phyloP scores from a whole-genome alignment of 1,140 invertebrate genomes.

The Reticulitermes speratus region DNA sequence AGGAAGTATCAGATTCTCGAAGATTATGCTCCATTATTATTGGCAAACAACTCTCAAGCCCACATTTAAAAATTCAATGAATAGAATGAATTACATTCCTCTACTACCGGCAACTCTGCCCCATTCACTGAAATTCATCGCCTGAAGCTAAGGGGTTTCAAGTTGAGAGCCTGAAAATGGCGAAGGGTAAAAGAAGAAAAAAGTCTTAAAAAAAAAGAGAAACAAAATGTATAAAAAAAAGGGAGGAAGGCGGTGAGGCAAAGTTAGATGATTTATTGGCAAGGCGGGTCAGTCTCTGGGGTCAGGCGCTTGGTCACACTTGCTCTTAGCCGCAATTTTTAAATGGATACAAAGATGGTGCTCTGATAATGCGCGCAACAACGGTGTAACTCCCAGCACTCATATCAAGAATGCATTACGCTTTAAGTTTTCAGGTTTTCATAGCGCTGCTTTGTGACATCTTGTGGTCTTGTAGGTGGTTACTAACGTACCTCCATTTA shows the following conservation, averaged over 20 bases:
- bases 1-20: too few species aligned
- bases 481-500: too few species aligned
- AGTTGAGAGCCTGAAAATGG: background rate
- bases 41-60: background rate
- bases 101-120: background rate
- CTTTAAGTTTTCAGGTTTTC: too few species aligned
- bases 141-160: background rate
- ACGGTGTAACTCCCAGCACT: background rate
- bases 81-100: background rate
- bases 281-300: background rate
- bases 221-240: background rate
- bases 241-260: background rate
- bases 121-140: background rate
- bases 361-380: background rate
- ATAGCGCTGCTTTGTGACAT: too few species aligned
- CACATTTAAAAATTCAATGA: background rate
- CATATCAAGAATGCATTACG: too few species aligned
- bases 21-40: too few species aligned
- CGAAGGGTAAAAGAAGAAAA: background rate
- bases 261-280: constrained; percentile 16
- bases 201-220: background rate
- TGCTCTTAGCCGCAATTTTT: background rate
- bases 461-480: too few species aligned
- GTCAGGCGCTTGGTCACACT: constrained; percentile 8
- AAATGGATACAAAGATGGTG: background rate